A percentile compares a stretch with the other conserved stretches of the same genome.
Evolutionary conservation across 2,113 vertebrate species (phyloP).

Genomic region (Hiodon tergisus): DNA sequence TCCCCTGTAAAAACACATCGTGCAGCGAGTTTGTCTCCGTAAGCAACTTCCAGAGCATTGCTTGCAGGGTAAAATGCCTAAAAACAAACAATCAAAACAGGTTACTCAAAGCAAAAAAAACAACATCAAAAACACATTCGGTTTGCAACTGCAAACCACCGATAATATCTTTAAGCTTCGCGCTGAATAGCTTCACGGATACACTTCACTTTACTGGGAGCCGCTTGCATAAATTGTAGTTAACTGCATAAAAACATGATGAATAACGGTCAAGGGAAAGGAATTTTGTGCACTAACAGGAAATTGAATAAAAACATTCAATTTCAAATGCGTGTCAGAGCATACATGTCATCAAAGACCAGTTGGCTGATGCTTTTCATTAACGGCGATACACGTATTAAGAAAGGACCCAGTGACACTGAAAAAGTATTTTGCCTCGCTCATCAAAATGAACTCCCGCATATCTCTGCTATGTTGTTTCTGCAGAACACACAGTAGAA

Average conservation of each 20-base stretch:
- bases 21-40: conserved; percentile 81
- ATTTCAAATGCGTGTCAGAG: neutral
- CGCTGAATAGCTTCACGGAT: neutral
- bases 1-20: conserved; percentile 92
- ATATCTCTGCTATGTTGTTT: neutral
- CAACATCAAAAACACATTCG: neutral
- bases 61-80: conserved; percentile 89
- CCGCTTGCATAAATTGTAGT: neutral
- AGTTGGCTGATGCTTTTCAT: neutral
- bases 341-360: no score
- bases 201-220: neutral
- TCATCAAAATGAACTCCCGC: neutral
- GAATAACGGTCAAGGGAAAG: neutral
- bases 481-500: neutral
- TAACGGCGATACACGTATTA: neutral
- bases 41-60: conserved; percentile 67
- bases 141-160: neutral
- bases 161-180: neutral
- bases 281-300: neutral
- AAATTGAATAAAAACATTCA: neutral
- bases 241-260: neutral
- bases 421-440: neutral
- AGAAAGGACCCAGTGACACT: neutral
- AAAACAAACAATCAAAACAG: neutral
- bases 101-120: neutral